Evolutionary conservation across 2,888 invertebrate species (phyloP).

Genomic region (Heliconius sara): DNA sequence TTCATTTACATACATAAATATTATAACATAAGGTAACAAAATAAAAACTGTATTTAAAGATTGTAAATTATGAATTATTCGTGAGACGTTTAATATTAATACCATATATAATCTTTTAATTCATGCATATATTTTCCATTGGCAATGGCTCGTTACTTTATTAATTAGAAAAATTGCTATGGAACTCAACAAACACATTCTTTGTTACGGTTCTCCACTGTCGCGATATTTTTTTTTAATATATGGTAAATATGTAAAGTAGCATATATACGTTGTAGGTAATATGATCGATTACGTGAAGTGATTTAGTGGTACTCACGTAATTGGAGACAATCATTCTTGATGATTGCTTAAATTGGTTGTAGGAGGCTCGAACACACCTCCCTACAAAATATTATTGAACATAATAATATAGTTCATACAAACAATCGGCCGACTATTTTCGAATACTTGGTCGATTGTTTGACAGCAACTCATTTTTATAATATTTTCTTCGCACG

Average conservation of each 20-base stretch:
- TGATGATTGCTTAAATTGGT: slow-evolving; percentile 77
- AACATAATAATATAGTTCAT: slow-evolving; percentile 5
- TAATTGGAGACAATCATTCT: slow-evolving; percentile 71
- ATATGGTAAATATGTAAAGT: background rate
- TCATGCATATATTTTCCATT: slow-evolving; percentile 17
- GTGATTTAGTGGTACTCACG: slow-evolving; percentile 55
- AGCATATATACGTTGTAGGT: slow-evolving; percentile 14
- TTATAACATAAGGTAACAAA: too few relatives aligned
- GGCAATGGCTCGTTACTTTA: slow-evolving; percentile 53
- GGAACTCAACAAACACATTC: slow-evolving; percentile 17
- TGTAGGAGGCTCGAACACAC: slow-evolving; percentile 67
- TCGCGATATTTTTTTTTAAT: background rate
- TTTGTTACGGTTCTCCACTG: slow-evolving; percentile 2
- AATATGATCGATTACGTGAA: slow-evolving; percentile 43
- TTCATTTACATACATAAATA: too few relatives aligned
- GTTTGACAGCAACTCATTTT: background rate
- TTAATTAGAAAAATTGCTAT: slow-evolving; percentile 42
- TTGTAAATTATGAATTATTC: background rate
- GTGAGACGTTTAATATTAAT: background rate
- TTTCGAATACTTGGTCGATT: too few relatives aligned
- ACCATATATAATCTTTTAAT: background rate
- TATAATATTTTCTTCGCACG: background rate
- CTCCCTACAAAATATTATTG: slow-evolving; percentile 50
- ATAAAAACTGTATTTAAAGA: background rate
- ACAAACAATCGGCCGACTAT: background rate